Percentiles rank a stretch among this genome's conserved stretches.
phyloP scores from a whole-genome alignment of 1,140 invertebrate genomes.

The Ridgeia piscesae region DNA sequence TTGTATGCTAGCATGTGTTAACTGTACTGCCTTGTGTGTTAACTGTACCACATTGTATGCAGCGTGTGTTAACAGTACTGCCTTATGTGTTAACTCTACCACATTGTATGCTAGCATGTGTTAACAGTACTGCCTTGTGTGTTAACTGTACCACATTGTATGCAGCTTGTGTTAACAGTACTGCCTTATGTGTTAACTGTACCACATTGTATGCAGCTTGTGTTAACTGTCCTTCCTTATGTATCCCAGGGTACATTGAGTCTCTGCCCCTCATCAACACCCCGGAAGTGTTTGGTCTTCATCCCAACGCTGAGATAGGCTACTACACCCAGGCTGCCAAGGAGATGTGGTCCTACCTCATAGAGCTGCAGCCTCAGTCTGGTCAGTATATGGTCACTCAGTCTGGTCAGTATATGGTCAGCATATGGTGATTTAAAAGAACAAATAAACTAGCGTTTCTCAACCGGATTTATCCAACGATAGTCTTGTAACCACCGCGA shows the following conservation, averaged over 20 bases:
- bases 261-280: conserved; percentile 81
- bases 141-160: conserved; percentile 40
- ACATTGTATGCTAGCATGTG: no score
- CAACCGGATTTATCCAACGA: no score
- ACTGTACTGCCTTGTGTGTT: neutral
- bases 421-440: neutral
- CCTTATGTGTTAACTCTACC: conserved; percentile 57
- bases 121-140: no score
- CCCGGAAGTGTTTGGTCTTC: conserved; percentile 93
- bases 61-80: conserved; percentile 72
- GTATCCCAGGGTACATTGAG: conserved; percentile 65
- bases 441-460: no score
- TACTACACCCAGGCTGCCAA: conserved; percentile 78
- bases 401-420: conserved; percentile 59
- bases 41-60: conserved; percentile 53
- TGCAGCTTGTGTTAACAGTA: conserved; percentile 61
- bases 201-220: neutral
- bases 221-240: neutral
- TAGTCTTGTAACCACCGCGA: no score
- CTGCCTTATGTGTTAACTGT: conserved; percentile 70
- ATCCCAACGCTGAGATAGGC: conserved; percentile 89
- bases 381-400: conserved; percentile 66
- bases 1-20: neutral
- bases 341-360: conserved; percentile 79
- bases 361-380: conserved; percentile 84